Conservation (phyloP, 2,797 vertebrate species). For the Onychomys leucogaster region DNA sequence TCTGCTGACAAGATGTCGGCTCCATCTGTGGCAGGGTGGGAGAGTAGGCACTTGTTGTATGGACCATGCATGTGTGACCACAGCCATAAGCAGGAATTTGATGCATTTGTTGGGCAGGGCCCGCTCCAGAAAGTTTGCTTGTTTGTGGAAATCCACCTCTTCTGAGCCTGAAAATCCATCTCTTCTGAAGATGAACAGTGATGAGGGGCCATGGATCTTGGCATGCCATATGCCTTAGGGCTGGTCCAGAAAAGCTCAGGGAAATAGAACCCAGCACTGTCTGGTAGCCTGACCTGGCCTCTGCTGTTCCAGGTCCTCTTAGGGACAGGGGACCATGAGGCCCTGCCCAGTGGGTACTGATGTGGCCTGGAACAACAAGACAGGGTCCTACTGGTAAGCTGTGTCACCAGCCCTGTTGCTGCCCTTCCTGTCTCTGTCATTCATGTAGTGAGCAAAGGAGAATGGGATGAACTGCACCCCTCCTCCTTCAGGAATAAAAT, state of each 20-base stretch:
- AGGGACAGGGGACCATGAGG: background rate
- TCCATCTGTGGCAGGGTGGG: background rate
- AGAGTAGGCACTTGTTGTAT: background rate
- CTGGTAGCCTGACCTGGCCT: background rate
- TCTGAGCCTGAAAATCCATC: background rate
- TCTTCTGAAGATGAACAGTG: background rate
- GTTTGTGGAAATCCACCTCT: background rate
- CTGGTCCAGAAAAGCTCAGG: background rate
- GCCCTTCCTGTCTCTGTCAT: background rate
- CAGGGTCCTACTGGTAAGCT: fast-evolving
- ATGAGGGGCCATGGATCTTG: background rate
- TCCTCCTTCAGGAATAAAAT: background rate
- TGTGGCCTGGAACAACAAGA: background rate
- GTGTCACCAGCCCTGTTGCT: background rate
- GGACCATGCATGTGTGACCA: background rate
- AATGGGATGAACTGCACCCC: too few species aligned
- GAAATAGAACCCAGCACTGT: background rate
- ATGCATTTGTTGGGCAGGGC: background rate
- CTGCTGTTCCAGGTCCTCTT: background rate
- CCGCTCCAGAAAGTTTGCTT: background rate
- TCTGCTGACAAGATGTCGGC: background rate
- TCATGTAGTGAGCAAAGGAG: background rate
- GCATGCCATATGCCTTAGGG: background rate
- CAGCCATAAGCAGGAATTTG: background rate
- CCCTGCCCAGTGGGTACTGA: background rate